Evolutionary conservation across 2,113 vertebrate genomes (phyloP).

Genomic region (Neolamprologus kungweensis): DNA sequence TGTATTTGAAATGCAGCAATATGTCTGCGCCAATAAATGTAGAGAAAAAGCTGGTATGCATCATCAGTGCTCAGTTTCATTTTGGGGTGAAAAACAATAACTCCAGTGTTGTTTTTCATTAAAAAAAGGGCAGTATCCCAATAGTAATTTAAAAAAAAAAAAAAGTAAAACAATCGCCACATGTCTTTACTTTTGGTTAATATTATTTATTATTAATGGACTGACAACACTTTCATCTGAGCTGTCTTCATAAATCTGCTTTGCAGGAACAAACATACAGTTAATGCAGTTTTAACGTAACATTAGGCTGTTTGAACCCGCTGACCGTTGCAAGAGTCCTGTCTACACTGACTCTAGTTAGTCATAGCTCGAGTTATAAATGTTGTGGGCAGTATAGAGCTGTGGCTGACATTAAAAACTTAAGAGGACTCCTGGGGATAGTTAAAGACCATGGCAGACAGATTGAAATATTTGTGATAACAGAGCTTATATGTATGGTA

Average conservation of each 20-base stretch:
- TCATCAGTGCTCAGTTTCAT: neutral
- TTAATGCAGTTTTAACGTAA: neutral
- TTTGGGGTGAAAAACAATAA: neutral
- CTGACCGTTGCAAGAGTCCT: neutral
- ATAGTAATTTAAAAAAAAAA: neutral
- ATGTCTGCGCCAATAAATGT: neutral
- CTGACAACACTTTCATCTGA: neutral
- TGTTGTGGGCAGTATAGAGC: neutral
- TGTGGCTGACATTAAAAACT: neutral
- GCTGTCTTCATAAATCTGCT: neutral
- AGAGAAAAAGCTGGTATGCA: neutral
- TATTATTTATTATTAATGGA: neutral
- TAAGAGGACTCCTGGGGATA: neutral
- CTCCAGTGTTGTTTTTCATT: neutral
- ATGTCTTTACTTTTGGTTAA: neutral
- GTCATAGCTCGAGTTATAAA: slow-evolving; percentile 4
- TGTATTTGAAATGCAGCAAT: neutral
- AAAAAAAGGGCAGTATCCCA: neutral
- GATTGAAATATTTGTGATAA: neutral
- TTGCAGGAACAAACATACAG: neutral
- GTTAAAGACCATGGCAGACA: neutral
- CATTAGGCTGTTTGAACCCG: neutral
- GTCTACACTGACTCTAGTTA: slow-evolving; percentile 23
- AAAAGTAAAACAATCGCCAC: neutral
- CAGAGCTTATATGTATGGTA: neutral